Percentiles rank a stretch among this genome's conserved stretches.
These are phyloP conservation scores for Leptinotarsa peninsularis DNA, from an alignment of 2,888 invertebrate genomes.

Conservation along the genomic window DNA sequence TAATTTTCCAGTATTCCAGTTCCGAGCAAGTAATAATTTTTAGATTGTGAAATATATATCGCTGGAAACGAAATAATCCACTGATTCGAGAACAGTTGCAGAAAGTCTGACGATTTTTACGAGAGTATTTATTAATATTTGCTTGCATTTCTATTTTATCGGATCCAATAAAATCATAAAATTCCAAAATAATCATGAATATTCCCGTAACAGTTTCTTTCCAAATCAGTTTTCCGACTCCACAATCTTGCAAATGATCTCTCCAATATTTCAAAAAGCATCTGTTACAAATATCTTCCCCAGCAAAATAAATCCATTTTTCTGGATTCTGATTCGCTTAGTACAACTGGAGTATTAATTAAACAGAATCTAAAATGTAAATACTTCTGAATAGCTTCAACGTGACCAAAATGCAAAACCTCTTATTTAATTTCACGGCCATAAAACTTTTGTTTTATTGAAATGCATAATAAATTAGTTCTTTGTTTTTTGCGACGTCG, in stretches of 20 bases:
- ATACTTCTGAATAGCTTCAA: constrained; percentile 58
- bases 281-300: constrained; percentile 31
- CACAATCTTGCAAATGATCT: not conserved
- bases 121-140: too few species aligned
- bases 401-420: constrained; percentile 60
- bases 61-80: too few species aligned
- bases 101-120: too few species aligned
- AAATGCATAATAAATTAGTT: constrained; percentile 29
- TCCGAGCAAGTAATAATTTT: too few species aligned
- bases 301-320: constrained; percentile 34
- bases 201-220: not conserved
- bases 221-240: not conserved
- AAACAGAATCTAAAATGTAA: constrained; percentile 60
- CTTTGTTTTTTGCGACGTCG: constrained; percentile 9
- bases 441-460: constrained; percentile 25
- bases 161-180: too few species aligned
- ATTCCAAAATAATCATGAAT: too few species aligned
- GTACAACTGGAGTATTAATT: constrained; percentile 53
- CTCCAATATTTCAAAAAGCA: constrained; percentile 19
- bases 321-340: constrained; percentile 22
- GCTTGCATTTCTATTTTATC: too few species aligned
- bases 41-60: too few species aligned
- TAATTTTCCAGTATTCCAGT: too few species aligned
- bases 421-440: constrained; percentile 52
- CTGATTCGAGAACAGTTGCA: too few species aligned